phyloP scores from a whole-genome alignment of 1,140 invertebrate genomes.

The Choristoneura fumiferana region DNA sequence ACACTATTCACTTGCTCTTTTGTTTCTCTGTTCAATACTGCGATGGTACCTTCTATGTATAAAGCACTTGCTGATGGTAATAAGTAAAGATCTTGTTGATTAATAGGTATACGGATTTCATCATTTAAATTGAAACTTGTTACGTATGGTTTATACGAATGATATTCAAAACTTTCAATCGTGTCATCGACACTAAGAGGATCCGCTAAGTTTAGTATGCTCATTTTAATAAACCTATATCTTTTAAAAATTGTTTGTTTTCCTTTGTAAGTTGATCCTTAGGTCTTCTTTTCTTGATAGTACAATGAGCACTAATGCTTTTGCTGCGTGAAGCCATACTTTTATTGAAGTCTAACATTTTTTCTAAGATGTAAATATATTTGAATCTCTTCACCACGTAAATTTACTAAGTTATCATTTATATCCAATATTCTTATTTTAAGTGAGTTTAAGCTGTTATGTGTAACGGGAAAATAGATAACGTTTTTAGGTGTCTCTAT shows the following conservation, averaged over 20 bases:
- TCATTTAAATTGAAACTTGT: conserved; percentile 48
- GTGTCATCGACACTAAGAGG: conserved; percentile 35
- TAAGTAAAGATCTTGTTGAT: neutral
- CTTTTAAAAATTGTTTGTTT: conserved; percentile 31
- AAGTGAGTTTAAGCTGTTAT: conserved; percentile 6
- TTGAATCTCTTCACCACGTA: conserved; percentile 16
- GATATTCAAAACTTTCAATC: conserved; percentile 50
- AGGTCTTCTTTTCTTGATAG: conserved; percentile 5
- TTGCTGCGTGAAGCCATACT: neutral
- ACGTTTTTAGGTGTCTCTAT: conserved; percentile 18
- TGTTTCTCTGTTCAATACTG: neutral
- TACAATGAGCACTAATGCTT: neutral
- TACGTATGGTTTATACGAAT: conserved; percentile 51
- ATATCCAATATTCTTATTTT: conserved; percentile 5
- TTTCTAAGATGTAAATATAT: conserved; percentile 22
- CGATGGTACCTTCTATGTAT: conserved; percentile 6
- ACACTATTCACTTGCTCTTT: conserved; percentile 28
- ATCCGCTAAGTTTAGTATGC: conserved; percentile 33
- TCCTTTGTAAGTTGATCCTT: conserved; percentile 24
- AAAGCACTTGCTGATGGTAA: neutral
- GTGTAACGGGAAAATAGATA: conserved; percentile 19
- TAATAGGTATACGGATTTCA: conserved; percentile 50
- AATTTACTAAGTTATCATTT: conserved; percentile 11
- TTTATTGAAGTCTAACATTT: conserved; percentile 27
- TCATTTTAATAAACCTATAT: conserved; percentile 32